phyloP scores from a whole-genome alignment of 2,113 vertebrate genomes.

The Anseranas semipalmata region DNA sequence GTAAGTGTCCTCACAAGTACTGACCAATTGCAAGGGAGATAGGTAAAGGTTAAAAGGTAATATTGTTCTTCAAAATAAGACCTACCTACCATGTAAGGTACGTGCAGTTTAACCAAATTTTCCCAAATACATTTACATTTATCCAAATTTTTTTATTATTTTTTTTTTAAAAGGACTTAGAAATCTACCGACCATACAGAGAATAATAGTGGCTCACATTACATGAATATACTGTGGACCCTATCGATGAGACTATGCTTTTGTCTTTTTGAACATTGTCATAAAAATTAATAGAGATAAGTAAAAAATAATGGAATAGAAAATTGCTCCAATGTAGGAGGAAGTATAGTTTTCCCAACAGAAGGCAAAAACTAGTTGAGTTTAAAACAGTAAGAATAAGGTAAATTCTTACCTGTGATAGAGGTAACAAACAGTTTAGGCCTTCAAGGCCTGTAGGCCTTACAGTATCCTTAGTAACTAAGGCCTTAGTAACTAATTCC shows the following conservation, averaged over 20 bases:
- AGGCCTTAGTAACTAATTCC: background rate
- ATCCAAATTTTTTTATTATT: background rate
- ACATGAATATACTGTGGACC: fast-evolving
- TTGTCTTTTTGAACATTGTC: background rate
- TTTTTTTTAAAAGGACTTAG: background rate
- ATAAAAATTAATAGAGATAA: background rate
- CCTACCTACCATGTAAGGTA: background rate
- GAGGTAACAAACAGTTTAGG: background rate
- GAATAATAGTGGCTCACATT: background rate
- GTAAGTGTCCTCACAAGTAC: background rate
- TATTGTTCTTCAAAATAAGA: background rate
- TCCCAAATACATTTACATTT: background rate
- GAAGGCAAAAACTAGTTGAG: background rate
- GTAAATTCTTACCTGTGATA: background rate
- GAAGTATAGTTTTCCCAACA: background rate
- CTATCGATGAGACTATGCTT: background rate
- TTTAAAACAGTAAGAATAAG: background rate
- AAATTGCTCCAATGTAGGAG: background rate
- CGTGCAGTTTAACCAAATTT: background rate
- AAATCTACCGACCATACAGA: background rate
- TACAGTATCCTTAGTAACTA: background rate
- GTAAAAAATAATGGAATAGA: background rate
- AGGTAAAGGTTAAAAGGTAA: background rate
- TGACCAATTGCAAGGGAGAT: background rate
- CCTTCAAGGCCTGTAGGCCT: background rate